Base-by-base conservation (phyloP, 2,888 invertebrate species). In the Lithosia quadra region DNA sequence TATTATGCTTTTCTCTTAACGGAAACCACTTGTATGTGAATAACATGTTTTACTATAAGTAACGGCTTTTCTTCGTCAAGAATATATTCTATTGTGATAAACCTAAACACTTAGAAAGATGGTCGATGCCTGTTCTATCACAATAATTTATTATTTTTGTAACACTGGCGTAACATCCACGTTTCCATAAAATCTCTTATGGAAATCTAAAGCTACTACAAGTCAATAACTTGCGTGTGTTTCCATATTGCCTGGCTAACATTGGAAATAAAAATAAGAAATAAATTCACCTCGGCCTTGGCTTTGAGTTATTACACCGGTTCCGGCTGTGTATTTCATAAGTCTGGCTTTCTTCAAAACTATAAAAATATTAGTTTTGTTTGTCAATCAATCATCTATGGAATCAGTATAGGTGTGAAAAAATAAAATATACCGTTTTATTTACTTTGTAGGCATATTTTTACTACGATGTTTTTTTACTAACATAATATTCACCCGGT, bases 271-370 rank as follows among this genome's bases (percentile, higher is more conserved):
- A 64, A 57, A 53, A 63, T 55, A 63, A 57, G 56, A 57, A 24
- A 64, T 63, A 57, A 56, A 57, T 66, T 24, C 22, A 11, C 13
- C 28, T n/a, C 13, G 58, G 22, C 28, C 18, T 21, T 18, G 28
- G 18, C 1, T 49, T 53, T 59, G 49, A 59, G 59, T 65, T 65
- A 49, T 49, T 58, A 59, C 18, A 8, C 15, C 49, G 22, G 15
- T 36, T 53, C 58, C 65, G 49, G 65, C 34, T 49, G 22, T 36
- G 21, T 53, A 58, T 34, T 49, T 33, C 15, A 60, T 33, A 33
- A 28, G 39, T 65, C 65, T 65, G 65, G 65, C 18, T 65, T 43
- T n/a, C 57, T 65, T 65, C 57, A 57, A 28, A 64, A 39, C 22
- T 11, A 39, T 65, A 57, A n/a, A 57, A 39, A 65, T 64, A 43